Conservation (phyloP, 2,113 vertebrate genomes). For the Dascyllus trimaculatus region DNA sequence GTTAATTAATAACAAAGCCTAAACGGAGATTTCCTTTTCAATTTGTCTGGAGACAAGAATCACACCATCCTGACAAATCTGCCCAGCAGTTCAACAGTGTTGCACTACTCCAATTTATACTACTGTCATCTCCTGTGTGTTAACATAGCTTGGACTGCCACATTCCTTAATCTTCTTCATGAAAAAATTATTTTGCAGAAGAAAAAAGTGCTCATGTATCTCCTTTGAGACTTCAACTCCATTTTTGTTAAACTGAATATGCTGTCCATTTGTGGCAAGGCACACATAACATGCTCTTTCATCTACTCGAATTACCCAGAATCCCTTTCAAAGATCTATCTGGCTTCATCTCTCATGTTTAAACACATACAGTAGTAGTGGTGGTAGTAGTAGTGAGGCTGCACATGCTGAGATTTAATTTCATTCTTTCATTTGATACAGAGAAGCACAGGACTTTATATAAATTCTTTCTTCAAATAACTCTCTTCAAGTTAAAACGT, state of each 20-base stretch:
- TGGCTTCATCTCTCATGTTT: neutral
- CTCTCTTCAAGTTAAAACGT: slow-evolving; percentile 22
- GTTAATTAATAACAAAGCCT: slow-evolving; percentile 36
- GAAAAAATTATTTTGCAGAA: neutral
- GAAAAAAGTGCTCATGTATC: neutral
- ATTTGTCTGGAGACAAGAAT: slow-evolving; percentile 20
- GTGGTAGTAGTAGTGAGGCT: neutral
- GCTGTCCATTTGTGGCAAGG: slow-evolving; percentile 16
- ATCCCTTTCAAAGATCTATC: slow-evolving; percentile 17
- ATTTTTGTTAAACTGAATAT: slow-evolving; percentile 22
- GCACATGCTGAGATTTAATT: neutral
- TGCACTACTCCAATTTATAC: neutral
- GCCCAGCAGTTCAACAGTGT: neutral
- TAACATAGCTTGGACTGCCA: slow-evolving; percentile 3
- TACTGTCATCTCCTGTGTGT: slow-evolving; percentile 1
- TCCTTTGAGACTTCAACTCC: neutral
- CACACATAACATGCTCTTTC: slow-evolving; percentile 29
- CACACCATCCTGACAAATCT: slow-evolving; percentile 2
- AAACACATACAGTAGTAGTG: neutral
- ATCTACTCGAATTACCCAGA: slow-evolving; percentile 13
- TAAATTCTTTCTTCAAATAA: neutral
- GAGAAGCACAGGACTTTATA: too few relatives aligned
- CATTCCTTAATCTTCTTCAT: slow-evolving; percentile 4
- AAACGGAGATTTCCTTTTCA: slow-evolving; percentile 42
- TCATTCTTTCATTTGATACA: too few relatives aligned